phyloP scores from a whole-genome alignment of 2,888 invertebrate species.

The Hydroisotoma schaefferi region DNA sequence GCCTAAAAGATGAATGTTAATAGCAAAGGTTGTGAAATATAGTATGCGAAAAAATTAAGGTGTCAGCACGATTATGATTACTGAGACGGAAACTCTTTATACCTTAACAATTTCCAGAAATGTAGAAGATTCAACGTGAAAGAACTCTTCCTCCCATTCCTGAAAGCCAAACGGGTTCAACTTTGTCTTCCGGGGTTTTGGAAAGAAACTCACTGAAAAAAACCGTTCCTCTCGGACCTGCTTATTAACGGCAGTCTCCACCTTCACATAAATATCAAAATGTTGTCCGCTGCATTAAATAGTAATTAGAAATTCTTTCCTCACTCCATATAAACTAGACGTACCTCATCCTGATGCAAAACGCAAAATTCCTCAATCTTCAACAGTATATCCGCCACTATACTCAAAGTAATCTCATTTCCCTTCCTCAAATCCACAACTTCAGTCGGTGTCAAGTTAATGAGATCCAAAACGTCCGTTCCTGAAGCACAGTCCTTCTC shows the following conservation, averaged over 20 bases:
- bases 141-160: conserved; percentile 36
- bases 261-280: background rate
- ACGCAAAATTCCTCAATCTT: conserved; percentile 14
- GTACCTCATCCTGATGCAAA: conserved; percentile 28
- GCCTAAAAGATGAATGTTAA: conserved; percentile 14
- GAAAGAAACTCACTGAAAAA: background rate
- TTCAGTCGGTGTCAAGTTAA: background rate
- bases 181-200: background rate
- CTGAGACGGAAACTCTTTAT: background rate
- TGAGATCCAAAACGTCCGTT: background rate
- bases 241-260: background rate
- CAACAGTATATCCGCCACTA: conserved; percentile 2
- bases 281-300: too few species aligned
- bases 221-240: background rate
- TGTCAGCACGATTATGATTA: too few species aligned
- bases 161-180: conserved; percentile 17
- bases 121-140: background rate
- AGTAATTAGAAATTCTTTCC: too few species aligned
- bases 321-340: background rate
- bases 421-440: background rate
- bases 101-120: conserved; percentile 18
- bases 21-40: background rate
- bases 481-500: too few species aligned
- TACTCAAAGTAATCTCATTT: background rate
- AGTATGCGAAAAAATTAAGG: too few species aligned